Percentiles rank a stretch among this genome's conserved stretches.
phyloP scores from a whole-genome alignment of 2,888 invertebrate species.

The Fissipunctia ypsillon region DNA sequence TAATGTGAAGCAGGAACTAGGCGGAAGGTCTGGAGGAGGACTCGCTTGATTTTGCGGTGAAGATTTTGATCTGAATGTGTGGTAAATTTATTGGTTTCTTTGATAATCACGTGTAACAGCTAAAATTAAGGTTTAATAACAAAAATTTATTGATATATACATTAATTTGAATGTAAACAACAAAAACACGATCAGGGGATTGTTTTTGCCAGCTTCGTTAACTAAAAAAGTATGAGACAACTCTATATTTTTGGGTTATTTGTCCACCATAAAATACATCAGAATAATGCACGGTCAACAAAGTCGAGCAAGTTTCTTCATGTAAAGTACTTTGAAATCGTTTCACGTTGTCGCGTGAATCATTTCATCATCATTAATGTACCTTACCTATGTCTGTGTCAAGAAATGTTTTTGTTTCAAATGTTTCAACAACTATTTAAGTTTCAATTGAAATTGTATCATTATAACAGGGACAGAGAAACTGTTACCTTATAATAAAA shows the following conservation, averaged over 20 bases:
- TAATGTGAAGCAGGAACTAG: conserved; percentile 34
- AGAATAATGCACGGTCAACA: not conserved
- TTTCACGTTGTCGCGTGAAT: not conserved
- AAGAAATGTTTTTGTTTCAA: not conserved
- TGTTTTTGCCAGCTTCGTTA: not conserved
- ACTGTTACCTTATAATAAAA: conserved; percentile 5
- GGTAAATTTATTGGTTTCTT: not conserved
- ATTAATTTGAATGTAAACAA: not conserved
- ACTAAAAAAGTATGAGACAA: not conserved
- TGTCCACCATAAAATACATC: no score
- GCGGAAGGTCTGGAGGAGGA: not conserved
- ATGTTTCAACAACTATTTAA: conserved; percentile 11
- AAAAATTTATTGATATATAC: not conserved
- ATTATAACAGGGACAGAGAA: not conserved
- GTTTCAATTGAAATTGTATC: conserved; percentile 5
- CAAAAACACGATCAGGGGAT: not conserved
- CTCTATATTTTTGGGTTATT: not conserved
- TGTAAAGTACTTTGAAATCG: not conserved
- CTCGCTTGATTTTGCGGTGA: not conserved
- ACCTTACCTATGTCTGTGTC: not conserved
- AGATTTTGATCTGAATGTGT: not conserved
- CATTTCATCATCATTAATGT: not conserved
- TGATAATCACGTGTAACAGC: not conserved
- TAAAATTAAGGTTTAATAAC: not conserved
- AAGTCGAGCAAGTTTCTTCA: conserved; percentile 23